These are phyloP conservation scores for Branchellion lobata DNA, from an alignment of 2,888 invertebrate genomes.

Conservation along the genomic window DNA sequence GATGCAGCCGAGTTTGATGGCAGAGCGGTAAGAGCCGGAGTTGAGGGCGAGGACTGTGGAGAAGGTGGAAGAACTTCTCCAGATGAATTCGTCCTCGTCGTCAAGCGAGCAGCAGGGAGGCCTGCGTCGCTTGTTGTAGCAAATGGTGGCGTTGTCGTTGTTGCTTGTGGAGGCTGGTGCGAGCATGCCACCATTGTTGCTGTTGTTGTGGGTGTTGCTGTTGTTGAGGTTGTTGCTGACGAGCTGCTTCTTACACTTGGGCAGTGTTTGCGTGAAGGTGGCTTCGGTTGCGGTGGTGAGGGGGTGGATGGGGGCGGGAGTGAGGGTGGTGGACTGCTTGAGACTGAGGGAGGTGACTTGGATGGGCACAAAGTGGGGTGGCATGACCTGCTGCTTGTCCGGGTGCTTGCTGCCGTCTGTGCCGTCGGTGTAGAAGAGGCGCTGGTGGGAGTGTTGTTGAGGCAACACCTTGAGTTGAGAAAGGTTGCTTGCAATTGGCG, in stretches of 20 bases:
- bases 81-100: slow-evolving; percentile 39
- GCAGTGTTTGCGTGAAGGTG: not conserved
- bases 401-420: not conserved
- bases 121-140: slow-evolving; percentile 20
- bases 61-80: slow-evolving; percentile 41
- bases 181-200: not conserved
- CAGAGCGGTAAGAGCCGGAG: slow-evolving; percentile 37
- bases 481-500: not conserved
- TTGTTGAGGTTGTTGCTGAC: slow-evolving; percentile 2
- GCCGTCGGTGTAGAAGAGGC: not conserved
- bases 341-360: not conserved
- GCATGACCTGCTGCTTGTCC: not conserved
- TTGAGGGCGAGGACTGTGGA: slow-evolving; percentile 41
- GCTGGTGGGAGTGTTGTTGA: slow-evolving; percentile 23
- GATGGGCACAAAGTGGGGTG: not conserved
- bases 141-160: slow-evolving; percentile 1
- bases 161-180: not conserved
- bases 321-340: not conserved
- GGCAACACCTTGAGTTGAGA: not conserved
- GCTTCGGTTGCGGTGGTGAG: not conserved
- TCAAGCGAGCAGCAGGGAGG: slow-evolving; percentile 41
- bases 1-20: slow-evolving; percentile 41
- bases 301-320: not conserved
- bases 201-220: not conserved
- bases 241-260: slow-evolving; percentile 5